phyloP scores from a whole-genome alignment of 2,113 vertebrate species.

The Gobius niger region DNA sequence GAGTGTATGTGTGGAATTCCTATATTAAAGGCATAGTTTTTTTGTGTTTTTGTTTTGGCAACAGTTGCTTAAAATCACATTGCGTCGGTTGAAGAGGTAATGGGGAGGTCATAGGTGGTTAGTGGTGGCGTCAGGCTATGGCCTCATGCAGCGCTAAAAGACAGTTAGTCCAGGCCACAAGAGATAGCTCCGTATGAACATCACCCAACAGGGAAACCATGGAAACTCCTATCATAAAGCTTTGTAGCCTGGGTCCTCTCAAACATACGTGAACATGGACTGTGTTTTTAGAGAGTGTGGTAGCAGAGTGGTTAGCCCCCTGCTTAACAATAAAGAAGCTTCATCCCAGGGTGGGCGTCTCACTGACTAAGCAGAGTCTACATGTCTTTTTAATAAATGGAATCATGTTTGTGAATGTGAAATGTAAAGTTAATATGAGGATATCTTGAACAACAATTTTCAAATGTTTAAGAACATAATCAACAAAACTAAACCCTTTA shows the following conservation, averaged over 20 bases:
- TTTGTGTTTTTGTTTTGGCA: conserved; percentile 7
- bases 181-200: conserved; percentile 20
- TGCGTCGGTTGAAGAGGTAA: conserved; percentile 5
- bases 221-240: not conserved
- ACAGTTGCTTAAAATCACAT: conserved; percentile 19
- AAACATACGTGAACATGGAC: not conserved
- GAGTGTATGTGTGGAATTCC: not conserved
- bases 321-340: not conserved
- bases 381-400: too few species aligned
- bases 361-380: too few species aligned
- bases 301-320: conserved; percentile 2
- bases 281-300: not conserved
- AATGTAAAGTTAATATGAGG: too few species aligned
- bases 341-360: not conserved
- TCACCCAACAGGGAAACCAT: conserved; percentile 7
- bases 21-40: not conserved
- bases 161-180: conserved; percentile 21
- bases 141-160: conserved; percentile 20
- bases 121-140: conserved; percentile 29
- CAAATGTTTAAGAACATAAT: too few species aligned
- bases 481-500: too few species aligned
- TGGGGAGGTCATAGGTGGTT: conserved; percentile 29
- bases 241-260: not conserved
- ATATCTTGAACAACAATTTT: too few species aligned
- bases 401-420: too few species aligned